A percentile compares a stretch with the other conserved stretches of the same genome.
Conservation (phyloP, 23 tunicate species). For the Clavelina lepadiformis region DNA sequence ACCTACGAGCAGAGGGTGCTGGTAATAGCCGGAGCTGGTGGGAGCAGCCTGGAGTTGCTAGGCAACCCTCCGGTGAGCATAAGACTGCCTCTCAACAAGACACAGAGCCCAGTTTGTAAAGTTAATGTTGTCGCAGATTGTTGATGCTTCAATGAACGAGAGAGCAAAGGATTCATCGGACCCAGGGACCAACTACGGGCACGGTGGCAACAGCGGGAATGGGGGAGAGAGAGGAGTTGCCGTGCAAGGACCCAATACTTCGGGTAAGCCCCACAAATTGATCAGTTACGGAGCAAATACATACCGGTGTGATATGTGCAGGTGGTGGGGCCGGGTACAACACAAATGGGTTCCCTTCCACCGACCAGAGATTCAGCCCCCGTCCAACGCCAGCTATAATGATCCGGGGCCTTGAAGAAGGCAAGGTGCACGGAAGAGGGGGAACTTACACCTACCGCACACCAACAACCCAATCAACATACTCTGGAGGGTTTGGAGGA, state of each 20-base stretch:
- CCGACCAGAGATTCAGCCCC: slow-evolving; percentile 62
- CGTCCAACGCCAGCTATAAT: slow-evolving; percentile 68
- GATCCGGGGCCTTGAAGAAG: slow-evolving; percentile 27
- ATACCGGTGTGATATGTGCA: too few species aligned
- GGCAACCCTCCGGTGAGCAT: background rate
- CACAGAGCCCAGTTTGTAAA: background rate
- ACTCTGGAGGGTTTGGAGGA: slow-evolving; percentile 93
- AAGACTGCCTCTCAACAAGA: background rate
- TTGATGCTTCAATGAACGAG: slow-evolving; percentile 58
- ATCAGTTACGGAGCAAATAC: too few species aligned
- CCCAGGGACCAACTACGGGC: slow-evolving; percentile 56
- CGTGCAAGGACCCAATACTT: slow-evolving; percentile 58
- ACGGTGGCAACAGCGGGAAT: slow-evolving; percentile 84
- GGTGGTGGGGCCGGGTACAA: slow-evolving; percentile 90
- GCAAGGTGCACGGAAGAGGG: slow-evolving; percentile 48
- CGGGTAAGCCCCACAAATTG: slow-evolving; percentile 84
- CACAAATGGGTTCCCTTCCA: slow-evolving; percentile 58
- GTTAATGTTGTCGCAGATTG: slow-evolving; percentile 9
- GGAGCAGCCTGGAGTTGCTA: slow-evolving; percentile 17
- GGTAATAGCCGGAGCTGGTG: slow-evolving; percentile 93
- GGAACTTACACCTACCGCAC: slow-evolving; percentile 49
- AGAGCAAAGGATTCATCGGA: slow-evolving; percentile 74
- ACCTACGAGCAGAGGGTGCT: slow-evolving; percentile 58
- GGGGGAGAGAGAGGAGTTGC: slow-evolving; percentile 86
- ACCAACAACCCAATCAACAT: too few species aligned